Evolutionary conservation across 2,113 vertebrate genomes (phyloP), one percentile per base, ranked within the genome.

Genomic region (Collichthys lucidus): DNA sequence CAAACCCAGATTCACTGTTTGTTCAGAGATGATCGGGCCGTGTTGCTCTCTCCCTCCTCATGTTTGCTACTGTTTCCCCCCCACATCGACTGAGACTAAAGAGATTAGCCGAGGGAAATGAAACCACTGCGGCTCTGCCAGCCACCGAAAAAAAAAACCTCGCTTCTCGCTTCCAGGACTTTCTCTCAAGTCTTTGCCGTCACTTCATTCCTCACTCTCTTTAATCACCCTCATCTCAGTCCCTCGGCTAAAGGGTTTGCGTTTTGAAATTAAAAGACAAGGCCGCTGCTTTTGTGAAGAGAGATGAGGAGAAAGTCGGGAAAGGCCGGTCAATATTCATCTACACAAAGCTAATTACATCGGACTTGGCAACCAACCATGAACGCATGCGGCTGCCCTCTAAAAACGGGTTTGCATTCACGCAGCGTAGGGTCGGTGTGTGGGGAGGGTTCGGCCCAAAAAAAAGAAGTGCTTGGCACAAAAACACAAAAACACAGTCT

Each of bases 21-120:
- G 69, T 22, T 76, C 75, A 19, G 73, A 65, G 68, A 83, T 69
- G 77, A 82, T 81, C 71, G 8, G 69, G 53, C 70, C 11, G 66
- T 31, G 75, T 17, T 20, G 56, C 44, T 1, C 52, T 71, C 77
- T 52, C 74, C 55, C 76, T 49, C 76, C 83, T 85, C 71, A 50
- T 66, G 70, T 85, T 77, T 72, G 56, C 70, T 46, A 72, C 79
- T 24, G 74, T 80, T 82, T 79, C 52, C 89, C 52, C n/a, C 89
- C 80, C 82, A 78, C 85, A 83, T 79, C 63, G 52, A 75, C 84
- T 79, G 80, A 81, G 78, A 91, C 86, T 76, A 86, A 90, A 90
- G 80, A 77, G 90, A 91, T 90, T 88, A 90, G 61, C 72, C 8
- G 20, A 53, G 82, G 80, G 84, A 79, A 83, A 84, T 77, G 90